Conservation (phyloP, 2,113 vertebrate species). For the Catharus fuscescens region DNA sequence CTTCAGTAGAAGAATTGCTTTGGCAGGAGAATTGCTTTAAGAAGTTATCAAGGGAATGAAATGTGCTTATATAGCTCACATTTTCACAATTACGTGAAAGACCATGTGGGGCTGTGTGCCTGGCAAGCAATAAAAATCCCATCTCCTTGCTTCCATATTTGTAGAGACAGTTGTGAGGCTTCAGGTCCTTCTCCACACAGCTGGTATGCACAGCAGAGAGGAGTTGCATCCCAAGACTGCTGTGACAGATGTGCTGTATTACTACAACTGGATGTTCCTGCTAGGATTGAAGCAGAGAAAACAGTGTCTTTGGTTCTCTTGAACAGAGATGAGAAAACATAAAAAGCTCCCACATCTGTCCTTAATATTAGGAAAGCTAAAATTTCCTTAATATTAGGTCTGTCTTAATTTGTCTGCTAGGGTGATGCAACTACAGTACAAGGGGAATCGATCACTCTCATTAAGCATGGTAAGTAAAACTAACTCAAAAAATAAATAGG, state of each 20-base stretch:
- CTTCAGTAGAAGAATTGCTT: background rate
- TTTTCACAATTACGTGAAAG: background rate
- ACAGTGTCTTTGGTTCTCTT: background rate
- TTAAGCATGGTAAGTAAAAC: background rate
- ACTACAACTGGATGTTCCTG: background rate
- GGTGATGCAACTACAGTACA: background rate
- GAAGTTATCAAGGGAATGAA: background rate
- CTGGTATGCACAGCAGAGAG: background rate
- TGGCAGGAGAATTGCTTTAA: background rate
- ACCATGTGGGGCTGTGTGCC: background rate
- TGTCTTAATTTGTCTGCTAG: background rate
- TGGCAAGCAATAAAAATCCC: background rate
- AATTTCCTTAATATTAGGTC: background rate
- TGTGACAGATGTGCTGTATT: background rate
- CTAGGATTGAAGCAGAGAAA: background rate
- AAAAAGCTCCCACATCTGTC: background rate
- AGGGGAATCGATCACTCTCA: background rate
- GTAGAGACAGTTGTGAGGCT: background rate
- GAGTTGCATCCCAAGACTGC: background rate
- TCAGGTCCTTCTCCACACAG: background rate
- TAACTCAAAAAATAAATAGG: background rate
- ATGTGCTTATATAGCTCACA: background rate
- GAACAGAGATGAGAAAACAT: background rate
- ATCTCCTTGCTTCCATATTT: background rate
- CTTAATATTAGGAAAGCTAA: background rate